phyloP scores from a whole-genome alignment of 2,888 invertebrate genomes.

The Mythimna vitellina region DNA sequence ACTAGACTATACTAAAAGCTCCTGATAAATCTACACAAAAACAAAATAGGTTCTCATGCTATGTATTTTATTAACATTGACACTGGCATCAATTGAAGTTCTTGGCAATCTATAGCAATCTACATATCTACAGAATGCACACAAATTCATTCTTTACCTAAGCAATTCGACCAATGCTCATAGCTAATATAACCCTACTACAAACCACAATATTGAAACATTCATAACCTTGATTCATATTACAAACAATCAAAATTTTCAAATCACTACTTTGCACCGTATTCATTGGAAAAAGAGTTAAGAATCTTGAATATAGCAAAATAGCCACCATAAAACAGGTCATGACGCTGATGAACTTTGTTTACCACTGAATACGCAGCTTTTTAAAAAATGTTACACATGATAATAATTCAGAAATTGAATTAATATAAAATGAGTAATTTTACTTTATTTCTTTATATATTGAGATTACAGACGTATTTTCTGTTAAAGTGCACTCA shows the following conservation, averaged over 20 bases:
- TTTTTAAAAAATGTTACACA: constrained; percentile 6
- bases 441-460: too few species aligned
- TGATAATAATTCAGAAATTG: neutral
- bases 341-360: neutral
- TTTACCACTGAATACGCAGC: neutral
- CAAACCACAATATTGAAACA: constrained; percentile 15
- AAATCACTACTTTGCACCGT: neutral
- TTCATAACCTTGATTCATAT: neutral
- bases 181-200: constrained; percentile 1
- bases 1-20: neutral
- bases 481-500: constrained; percentile 73
- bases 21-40: neutral
- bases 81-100: neutral
- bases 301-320: neutral
- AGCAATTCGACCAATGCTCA: neutral
- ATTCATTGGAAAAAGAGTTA: constrained; percentile 7
- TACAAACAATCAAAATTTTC: too few species aligned
- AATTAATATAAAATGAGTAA: neutral
- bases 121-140: neutral
- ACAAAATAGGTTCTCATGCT: neutral
- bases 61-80: constrained; percentile 22
- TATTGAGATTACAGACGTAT: neutral
- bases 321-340: neutral
- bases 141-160: neutral
- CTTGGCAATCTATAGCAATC: neutral